phyloP scores from a whole-genome alignment of 1,140 invertebrate genomes.

The Oryzaephilus surinamensis region DNA sequence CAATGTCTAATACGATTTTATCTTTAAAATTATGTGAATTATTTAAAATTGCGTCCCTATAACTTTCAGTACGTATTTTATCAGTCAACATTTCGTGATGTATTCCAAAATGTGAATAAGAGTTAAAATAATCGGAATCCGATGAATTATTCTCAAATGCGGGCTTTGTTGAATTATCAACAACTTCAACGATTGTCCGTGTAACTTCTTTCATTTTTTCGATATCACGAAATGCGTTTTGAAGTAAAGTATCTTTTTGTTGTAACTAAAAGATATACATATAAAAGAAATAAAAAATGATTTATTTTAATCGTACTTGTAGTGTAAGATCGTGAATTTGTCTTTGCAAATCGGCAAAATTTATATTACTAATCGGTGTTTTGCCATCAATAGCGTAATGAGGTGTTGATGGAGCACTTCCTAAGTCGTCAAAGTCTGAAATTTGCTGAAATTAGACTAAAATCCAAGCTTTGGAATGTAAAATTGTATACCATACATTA shows the following conservation, averaged over 20 bases:
- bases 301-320: slow-evolving; percentile 19
- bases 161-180: slow-evolving; percentile 29
- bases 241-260: slow-evolving; percentile 43
- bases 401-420: slow-evolving; percentile 34
- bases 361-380: slow-evolving; percentile 32
- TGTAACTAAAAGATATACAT: slow-evolving; percentile 37
- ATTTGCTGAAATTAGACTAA: slow-evolving; percentile 10
- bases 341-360: slow-evolving; percentile 31
- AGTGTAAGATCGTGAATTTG: slow-evolving; percentile 31
- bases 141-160: slow-evolving; percentile 40
- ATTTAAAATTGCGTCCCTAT: slow-evolving; percentile 83
- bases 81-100: slow-evolving; percentile 94
- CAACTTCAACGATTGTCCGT: slow-evolving; percentile 36
- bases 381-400: slow-evolving; percentile 36
- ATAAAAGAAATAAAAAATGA: slow-evolving; percentile 7
- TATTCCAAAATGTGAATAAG: slow-evolving; percentile 95
- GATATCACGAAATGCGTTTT: slow-evolving; percentile 51
- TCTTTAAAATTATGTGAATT: slow-evolving; percentile 60
- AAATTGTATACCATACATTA: slow-evolving; percentile 63
- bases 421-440: slow-evolving; percentile 36
- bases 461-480: neutral
- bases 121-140: slow-evolving; percentile 82
- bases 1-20: slow-evolving; percentile 85
- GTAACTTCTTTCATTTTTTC: slow-evolving; percentile 50
- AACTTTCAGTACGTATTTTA: slow-evolving; percentile 83